Conservation (phyloP, 2,888 invertebrate species). For the Thecophora atra region DNA sequence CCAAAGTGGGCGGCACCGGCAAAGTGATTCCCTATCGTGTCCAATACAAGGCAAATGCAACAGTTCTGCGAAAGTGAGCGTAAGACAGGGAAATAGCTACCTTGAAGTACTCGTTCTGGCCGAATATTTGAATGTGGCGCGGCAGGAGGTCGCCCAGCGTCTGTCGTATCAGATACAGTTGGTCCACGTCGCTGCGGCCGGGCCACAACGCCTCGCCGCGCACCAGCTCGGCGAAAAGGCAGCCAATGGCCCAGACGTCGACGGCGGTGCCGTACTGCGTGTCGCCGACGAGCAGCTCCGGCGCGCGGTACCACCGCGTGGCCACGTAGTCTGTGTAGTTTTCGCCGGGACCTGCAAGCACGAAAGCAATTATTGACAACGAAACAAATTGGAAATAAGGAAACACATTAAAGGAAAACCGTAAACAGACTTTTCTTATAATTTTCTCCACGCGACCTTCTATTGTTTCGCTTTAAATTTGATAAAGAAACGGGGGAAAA, state of each 20-base stretch:
- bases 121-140: constrained; percentile 95
- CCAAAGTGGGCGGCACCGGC: constrained; percentile 88
- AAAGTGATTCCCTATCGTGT: constrained; percentile 85
- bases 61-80: no score
- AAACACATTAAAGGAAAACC: background rate
- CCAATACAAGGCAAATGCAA: no score
- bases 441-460: no score
- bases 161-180: constrained; percentile 93
- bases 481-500: constrained; percentile 19
- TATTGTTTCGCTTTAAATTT: no score
- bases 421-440: background rate
- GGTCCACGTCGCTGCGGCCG: constrained; percentile 98
- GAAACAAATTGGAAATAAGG: background rate
- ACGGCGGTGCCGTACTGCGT: constrained; percentile 89
- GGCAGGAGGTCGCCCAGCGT: constrained; percentile 94
- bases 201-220: constrained; percentile 96
- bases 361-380: background rate
- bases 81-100: no score
- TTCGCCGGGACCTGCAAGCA: constrained; percentile 84
- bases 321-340: constrained; percentile 99
- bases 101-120: constrained; percentile 89
- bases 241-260: constrained; percentile 98
- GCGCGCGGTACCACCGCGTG: constrained; percentile 98
- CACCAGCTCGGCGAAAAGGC: constrained; percentile 87
- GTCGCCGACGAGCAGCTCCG: constrained; percentile 96